Evolutionary conservation across 2,797 vertebrate species (phyloP), one percentile per base, ranked within the genome.

Genomic region (Acipenser transmontanus): DNA sequence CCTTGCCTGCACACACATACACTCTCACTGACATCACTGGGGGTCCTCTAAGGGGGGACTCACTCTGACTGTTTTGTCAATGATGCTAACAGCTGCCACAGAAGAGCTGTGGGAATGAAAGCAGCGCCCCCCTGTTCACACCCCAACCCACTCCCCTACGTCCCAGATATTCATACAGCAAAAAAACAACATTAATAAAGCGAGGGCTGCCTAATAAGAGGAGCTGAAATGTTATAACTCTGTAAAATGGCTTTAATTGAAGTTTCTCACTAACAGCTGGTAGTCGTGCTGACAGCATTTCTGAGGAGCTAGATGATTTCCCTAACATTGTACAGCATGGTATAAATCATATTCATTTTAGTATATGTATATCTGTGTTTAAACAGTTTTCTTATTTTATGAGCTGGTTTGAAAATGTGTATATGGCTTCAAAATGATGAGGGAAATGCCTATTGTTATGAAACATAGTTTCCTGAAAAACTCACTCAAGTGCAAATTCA

Each of bases 31-130:
- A 93, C 91, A 93, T 93, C 91, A 88, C 68, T 78, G 82, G 91
- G 92, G 92, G 79, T 84, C 87, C 88, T 61, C 74, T 50, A 76
- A 88, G 89, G 90, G 89, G 91, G 91, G 76, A 72, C 60, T 70
- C 67, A 34, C 69, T 50, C 71, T 4, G 47, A 50, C 47, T 64
- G 61, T 14, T 12, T 50, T 64, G 12, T 50, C 63, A 17, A 12
- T 17, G n/a, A n/a, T 49, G 47, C 65, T 78, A 34, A 34, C 34
- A 34, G 34, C 34, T 34, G 34, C 73, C 17, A 17, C 17, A 17
- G 17, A 66, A 71, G 70, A 63, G 67, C 72, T 71, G 77, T 61
- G 71, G 60, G 71, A 63, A n/a, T 74, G 68, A 78, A 71, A 74
- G 61, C 20, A 72, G 59, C 68, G 57, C 6, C 61, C 47, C 63